Percentiles rank a stretch among this genome's conserved stretches.
Evolutionary conservation across 2,888 invertebrate genomes (phyloP).

Genomic region (Melanotus villosus): DNA sequence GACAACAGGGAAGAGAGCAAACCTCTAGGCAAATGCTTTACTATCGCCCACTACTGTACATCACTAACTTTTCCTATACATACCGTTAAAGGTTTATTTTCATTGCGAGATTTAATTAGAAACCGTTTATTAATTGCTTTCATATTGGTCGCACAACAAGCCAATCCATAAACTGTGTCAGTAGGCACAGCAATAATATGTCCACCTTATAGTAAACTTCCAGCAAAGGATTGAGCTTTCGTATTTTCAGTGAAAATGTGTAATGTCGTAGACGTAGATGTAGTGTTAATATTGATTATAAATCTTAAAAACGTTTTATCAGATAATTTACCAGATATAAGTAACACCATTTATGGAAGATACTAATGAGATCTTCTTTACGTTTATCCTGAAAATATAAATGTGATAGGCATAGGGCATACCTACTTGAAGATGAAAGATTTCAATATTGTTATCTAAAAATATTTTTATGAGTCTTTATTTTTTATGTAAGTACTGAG

Average conservation of each 20-base stretch:
- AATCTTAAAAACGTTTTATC: not conserved
- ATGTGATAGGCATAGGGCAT: no score
- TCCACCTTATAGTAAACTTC: constrained; percentile 66
- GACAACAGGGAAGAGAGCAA: constrained; percentile 85
- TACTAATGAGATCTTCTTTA: no score
- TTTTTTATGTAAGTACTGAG: no score
- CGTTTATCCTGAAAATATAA: no score
- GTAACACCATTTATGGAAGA: constrained; percentile 6
- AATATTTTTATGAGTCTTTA: no score
- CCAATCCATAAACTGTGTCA: constrained; percentile 97
- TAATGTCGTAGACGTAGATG: constrained; percentile 58
- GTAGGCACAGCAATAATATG: constrained; percentile 93
- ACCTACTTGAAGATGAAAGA: no score
- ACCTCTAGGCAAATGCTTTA: constrained; percentile 77
- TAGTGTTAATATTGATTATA: constrained; percentile 21
- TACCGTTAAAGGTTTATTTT: constrained; percentile 92
- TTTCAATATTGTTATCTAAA: no score
- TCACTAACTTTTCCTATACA: constrained; percentile 85
- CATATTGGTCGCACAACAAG: constrained; percentile 86
- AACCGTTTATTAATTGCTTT: constrained; percentile 86
- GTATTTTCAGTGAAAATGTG: constrained; percentile 53
- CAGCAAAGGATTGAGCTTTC: constrained; percentile 56
- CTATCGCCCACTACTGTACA: constrained; percentile 83
- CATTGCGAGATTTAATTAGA: constrained; percentile 80
- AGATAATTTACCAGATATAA: not conserved